Conservation (phyloP, 2,113 vertebrate species). For the Vidua macroura region DNA sequence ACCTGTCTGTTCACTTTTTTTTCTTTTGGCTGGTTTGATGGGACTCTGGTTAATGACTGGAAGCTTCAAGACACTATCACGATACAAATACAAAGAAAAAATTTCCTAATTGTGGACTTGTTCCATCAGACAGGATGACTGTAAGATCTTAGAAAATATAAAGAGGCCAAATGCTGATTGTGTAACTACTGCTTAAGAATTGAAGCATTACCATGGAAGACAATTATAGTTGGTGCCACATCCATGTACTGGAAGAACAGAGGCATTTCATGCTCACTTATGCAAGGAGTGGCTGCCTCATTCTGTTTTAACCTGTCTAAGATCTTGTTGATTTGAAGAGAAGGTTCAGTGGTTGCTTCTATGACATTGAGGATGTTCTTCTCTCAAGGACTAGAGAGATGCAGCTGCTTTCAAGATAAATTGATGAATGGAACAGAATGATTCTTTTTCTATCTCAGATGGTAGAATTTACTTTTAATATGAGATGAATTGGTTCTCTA, state of each 20-base stretch:
- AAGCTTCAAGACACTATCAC: neutral
- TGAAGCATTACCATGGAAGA: neutral
- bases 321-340: neutral
- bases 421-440: neutral
- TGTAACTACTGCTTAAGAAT: neutral
- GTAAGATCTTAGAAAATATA: neutral
- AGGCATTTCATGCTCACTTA: neutral
- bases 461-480: conserved; percentile 17
- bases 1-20: rapidly evolving
- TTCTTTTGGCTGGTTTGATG: neutral
- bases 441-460: neutral
- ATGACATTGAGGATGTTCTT: neutral
- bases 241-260: neutral
- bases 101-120: neutral
- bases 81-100: neutral
- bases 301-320: neutral
- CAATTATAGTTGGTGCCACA: neutral
- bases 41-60: neutral
- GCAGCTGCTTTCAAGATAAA: neutral
- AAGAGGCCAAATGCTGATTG: neutral
- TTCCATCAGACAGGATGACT: neutral
- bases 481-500: neutral
- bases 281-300: neutral
- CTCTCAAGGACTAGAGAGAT: neutral
- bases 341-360: neutral